Evolutionary conservation across 2,888 invertebrate genomes (phyloP), one percentile per base, ranked within the genome.

Genomic region (Caradrina kadenii): DNA sequence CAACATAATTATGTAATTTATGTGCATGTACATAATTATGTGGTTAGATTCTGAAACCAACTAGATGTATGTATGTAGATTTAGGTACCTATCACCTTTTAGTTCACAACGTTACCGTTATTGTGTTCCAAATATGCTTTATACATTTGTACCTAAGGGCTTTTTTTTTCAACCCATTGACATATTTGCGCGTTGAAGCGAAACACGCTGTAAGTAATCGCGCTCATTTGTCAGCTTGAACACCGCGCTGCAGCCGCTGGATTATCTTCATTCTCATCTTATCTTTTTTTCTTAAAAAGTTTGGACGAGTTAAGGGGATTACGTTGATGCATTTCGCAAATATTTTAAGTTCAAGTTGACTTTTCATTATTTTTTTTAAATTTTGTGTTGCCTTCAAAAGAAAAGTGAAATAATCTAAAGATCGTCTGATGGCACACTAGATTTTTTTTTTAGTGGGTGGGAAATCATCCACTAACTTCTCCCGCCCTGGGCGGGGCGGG

Each of bases 221-320:
- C 67, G 45, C 68, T 87, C 90, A 91, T 93, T 90, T 92, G 86
- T 92, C 87, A 81, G 86, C 89, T 26, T 31, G 54, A 82, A 58
- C 66, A 58, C 31, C 53, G 61, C 54, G 65, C 35, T 72, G 76
- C 70, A 69, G 67, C 70, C 76, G 77, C 80, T 75, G 86, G 88
- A 91, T 92, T 91, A 91, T 87, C 90, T 76, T 78, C 19, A 76
- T 62, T 80, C 82, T 79, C 80, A 82, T 84, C 85, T 86, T 88
- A 85, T 84, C 80, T 84, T 60, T 66, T 73, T 82, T 80, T 61
- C 65, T 69, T 52, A 45, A 26, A 69, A 60, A 55, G 62, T 68
- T 67, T 65, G 11, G 50, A 84, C 63, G 69, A 73, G 58, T 76
- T 81, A 63, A 74, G 70, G 42, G 50, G 69, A 66, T 81, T 72